Percentiles rank a stretch among this genome's conserved stretches.
Conservation (phyloP, 1,140 invertebrate genomes). For the Nixonia krombeini region DNA sequence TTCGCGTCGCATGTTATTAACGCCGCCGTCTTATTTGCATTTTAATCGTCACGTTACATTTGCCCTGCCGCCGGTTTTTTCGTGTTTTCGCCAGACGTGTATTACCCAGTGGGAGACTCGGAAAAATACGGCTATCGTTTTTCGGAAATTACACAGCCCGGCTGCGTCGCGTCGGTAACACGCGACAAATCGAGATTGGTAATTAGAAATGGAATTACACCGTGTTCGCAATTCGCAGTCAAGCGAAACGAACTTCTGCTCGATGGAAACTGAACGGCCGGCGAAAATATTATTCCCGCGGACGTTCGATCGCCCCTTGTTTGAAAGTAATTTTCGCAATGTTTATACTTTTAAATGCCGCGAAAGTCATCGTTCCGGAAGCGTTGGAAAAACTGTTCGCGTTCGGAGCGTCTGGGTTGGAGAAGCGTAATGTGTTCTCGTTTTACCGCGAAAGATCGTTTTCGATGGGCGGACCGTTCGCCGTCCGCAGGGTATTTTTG, state of each 20-base stretch:
- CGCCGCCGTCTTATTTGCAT: conserved; percentile 21
- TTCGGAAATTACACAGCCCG: conserved; percentile 12
- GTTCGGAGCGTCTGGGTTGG: no score
- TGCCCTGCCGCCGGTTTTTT: conserved; percentile 4
- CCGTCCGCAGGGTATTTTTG: conserved; percentile 1
- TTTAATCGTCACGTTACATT: conserved; percentile 9
- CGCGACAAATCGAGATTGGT: conserved; percentile 6
- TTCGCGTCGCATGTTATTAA: conserved; percentile 19
- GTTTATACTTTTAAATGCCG: no score
- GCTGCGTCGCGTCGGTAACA: not conserved
- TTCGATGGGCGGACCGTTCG: no score
- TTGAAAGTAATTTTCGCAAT: no score
- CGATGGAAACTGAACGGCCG: not conserved
- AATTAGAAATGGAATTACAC: conserved; percentile 11
- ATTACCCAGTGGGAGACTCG: not conserved
- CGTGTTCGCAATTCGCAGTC: not conserved
- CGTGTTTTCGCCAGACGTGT: conserved; percentile 4
- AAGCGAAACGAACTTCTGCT: no score
- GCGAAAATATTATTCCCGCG: no score
- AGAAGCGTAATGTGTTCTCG: no score
- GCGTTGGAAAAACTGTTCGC: no score
- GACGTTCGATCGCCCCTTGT: no score
- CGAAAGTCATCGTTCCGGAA: no score
- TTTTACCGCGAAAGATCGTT: no score
- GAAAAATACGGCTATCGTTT: not conserved